Percentiles rank a stretch among this genome's conserved stretches.
These are phyloP conservation scores for Eupeodes corollae DNA, from an alignment of 1,140 invertebrate species.

Conservation along the genomic window DNA sequence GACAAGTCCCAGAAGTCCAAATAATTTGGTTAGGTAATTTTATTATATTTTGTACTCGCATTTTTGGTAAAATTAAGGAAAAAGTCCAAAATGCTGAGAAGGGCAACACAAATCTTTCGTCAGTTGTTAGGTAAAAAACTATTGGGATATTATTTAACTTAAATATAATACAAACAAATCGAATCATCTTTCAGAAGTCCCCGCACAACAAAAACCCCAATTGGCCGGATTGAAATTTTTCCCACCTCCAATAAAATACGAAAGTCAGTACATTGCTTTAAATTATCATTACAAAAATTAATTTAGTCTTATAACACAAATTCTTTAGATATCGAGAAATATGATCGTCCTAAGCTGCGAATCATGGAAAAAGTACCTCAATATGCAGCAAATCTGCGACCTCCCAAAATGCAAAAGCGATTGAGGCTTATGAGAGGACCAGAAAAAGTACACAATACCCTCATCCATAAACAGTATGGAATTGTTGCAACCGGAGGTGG, in stretches of 20 bases:
- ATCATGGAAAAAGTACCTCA: slow-evolving; percentile 60
- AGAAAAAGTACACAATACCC: slow-evolving; percentile 68
- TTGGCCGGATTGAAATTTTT: slow-evolving; percentile 50
- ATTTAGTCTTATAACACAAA: not conserved
- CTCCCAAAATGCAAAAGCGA: slow-evolving; percentile 74
- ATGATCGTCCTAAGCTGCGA: slow-evolving; percentile 56
- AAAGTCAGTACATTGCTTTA: slow-evolving; percentile 38
- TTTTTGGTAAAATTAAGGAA: no score
- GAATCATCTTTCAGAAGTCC: no score
- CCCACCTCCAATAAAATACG: slow-evolving; percentile 45
- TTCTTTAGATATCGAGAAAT: slow-evolving; percentile 54
- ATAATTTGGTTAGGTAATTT: no score
- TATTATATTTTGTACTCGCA: no score
- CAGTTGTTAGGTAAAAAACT: no score
- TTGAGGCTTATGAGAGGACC: slow-evolving; percentile 78
- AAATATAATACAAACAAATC: no score
- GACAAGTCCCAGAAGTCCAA: no score
- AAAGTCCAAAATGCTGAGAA: no score
- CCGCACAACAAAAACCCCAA: no score
- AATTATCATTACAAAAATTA: not conserved
- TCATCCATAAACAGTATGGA: slow-evolving; percentile 84
- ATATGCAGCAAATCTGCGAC: slow-evolving; percentile 49
- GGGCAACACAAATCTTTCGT: no score
- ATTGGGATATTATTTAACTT: no score
- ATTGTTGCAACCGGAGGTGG: slow-evolving; percentile 80